Evolutionary conservation across 2,113 vertebrate species (phyloP).

Genomic region (Lota lota): DNA sequence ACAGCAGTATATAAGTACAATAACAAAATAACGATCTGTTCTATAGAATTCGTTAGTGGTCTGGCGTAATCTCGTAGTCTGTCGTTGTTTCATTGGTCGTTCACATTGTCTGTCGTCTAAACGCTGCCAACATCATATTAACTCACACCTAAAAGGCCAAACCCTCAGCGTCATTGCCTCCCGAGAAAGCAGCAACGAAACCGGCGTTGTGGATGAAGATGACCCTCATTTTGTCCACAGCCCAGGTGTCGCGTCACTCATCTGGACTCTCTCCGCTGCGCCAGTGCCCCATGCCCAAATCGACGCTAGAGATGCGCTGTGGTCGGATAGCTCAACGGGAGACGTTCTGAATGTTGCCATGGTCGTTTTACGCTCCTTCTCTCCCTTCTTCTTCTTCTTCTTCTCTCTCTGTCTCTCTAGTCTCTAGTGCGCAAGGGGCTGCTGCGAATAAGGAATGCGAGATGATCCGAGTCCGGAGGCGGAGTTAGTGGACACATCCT

Average conservation of each 20-base stretch:
- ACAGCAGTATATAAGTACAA: slow-evolving; percentile 32
- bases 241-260: slow-evolving; percentile 65
- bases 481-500: slow-evolving; percentile 45
- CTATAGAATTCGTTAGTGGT: slow-evolving; percentile 47
- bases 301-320: slow-evolving; percentile 49
- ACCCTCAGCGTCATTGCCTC: slow-evolving; percentile 35
- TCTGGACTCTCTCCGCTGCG: slow-evolving; percentile 56
- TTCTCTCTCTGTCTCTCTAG: too few species aligned
- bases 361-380: slow-evolving; percentile 44
- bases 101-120: slow-evolving; percentile 59
- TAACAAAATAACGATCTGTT: slow-evolving; percentile 27
- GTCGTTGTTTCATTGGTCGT: slow-evolving; percentile 41
- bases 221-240: slow-evolving; percentile 75
- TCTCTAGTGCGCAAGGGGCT: too few species aligned
- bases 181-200: slow-evolving; percentile 77
- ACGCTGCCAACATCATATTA: slow-evolving; percentile 56
- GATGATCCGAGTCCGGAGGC: slow-evolving; percentile 56
- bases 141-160: slow-evolving; percentile 53
- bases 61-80: slow-evolving; percentile 47
- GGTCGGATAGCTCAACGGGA: slow-evolving; percentile 54
- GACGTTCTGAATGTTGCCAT: slow-evolving; percentile 65
- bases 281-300: slow-evolving; percentile 55
- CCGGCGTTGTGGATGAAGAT: slow-evolving; percentile 76
- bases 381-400: too few species aligned
- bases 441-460: slow-evolving; percentile 60